Evolutionary conservation across 2,113 vertebrate species (phyloP), one percentile per base, ranked within the genome.

Genomic region (Perognathus longimembris): DNA sequence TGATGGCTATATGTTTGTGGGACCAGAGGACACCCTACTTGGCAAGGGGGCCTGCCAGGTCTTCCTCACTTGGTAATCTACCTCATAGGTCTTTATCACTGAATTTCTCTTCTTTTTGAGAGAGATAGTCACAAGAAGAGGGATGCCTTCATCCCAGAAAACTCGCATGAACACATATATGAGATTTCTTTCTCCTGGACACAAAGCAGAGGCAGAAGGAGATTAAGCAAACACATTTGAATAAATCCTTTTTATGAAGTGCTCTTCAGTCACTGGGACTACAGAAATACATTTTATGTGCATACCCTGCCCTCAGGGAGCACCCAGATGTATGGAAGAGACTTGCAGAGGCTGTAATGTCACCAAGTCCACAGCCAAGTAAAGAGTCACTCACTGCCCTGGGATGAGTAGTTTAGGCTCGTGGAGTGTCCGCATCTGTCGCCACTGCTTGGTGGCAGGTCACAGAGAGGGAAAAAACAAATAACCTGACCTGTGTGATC

Each of bases 71-170:
- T 3, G 7, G 63, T 38, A 11, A 15, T 32, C 75, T 54, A n/a
- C 59, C 50, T 40, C 0, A 1, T 34, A 67, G 78, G 7, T 54
- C 2, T 3, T 54, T 54, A 3, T n/a, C 26, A 34, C 54, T 79
- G 79, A 7, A 1, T 76, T 85, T 59, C 3, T 12, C 64, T 69
- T 38, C 36, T 78, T 45, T 71, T 28, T 5, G 6, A 70, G 91
- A 61, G 66, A 20, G 76, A n/a, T n/a, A 50, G 26, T 1, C 8
- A 7, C 17, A 9, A 6, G 34, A 24, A 34, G 67, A 69, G 75
- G 21, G 14, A 8, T 1, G 6, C 6, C 0, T 36, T 20, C 6
- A 3, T 32, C 73, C 14, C 59, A 11, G 40, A n/a, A 8, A 30
- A 30, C 30, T 85, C 36, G 11, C 0, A 2, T 40, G 36, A 7